Conservation (phyloP, 2,888 invertebrate genomes). For the Pseudanteris insignis region DNA sequence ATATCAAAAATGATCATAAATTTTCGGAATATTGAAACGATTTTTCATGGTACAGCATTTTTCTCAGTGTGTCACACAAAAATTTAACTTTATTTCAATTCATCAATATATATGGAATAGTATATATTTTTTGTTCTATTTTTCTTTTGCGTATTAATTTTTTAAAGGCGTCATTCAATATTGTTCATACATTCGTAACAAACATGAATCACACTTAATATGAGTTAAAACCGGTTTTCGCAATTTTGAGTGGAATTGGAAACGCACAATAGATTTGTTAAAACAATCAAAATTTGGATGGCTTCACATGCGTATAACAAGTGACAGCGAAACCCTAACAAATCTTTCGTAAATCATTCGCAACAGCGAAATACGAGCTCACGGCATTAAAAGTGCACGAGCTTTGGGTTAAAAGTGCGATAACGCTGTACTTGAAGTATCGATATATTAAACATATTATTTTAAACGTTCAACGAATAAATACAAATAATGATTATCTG, state of each 20-base stretch:
- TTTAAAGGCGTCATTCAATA: too few relatives aligned
- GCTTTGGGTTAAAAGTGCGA: conserved; percentile 21
- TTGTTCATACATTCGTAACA: too few relatives aligned
- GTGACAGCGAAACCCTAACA: conserved; percentile 37
- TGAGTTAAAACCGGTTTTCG: conserved; percentile 11
- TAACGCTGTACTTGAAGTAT: conserved; percentile 24
- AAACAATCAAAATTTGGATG: conserved; percentile 37
- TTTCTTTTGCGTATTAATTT: too few relatives aligned
- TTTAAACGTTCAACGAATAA: background rate
- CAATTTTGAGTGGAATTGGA: conserved; percentile 20
- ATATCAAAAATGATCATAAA: too few relatives aligned
- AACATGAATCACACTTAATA: too few relatives aligned
- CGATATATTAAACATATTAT: conserved; percentile 10
- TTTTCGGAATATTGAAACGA: too few relatives aligned
- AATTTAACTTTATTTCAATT: background rate
- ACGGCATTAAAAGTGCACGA: conserved; percentile 22
- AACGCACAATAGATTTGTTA: conserved; percentile 30
- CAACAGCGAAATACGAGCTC: conserved; percentile 24
- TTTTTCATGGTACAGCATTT: too few relatives aligned
- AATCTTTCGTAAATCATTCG: conserved; percentile 40
- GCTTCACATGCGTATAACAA: conserved; percentile 27
- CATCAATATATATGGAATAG: background rate
- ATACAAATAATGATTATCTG: too few relatives aligned
- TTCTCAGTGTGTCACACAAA: background rate
- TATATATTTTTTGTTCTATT: too few relatives aligned